Percentiles rank a stretch among this genome's conserved stretches.
Conservation (phyloP, 2,888 invertebrate genomes). For the Platerodrilus igneus region DNA sequence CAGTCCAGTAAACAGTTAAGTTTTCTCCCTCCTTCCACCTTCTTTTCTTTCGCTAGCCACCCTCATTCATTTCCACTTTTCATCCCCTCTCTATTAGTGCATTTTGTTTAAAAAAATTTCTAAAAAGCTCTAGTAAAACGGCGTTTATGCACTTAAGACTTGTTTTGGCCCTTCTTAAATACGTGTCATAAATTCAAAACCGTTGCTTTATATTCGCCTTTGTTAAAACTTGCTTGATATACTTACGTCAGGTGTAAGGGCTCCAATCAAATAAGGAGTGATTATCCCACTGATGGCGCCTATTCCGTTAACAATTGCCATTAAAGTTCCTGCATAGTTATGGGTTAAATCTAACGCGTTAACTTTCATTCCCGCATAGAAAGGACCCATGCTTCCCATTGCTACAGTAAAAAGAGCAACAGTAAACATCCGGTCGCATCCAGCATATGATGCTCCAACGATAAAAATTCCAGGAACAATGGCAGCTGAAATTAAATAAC, state of each 20-base stretch:
- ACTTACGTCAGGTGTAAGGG: constrained; percentile 58
- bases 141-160: no score
- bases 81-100: no score
- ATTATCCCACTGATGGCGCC: constrained; percentile 60
- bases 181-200: no score
- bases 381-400: constrained; percentile 66
- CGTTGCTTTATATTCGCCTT: no score
- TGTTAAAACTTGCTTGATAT: no score
- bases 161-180: no score
- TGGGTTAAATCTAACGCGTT: constrained; percentile 62
- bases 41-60: no score
- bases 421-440: constrained; percentile 53
- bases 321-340: constrained; percentile 61
- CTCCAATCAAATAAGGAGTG: constrained; percentile 57
- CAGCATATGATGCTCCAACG: constrained; percentile 59
- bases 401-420: constrained; percentile 55
- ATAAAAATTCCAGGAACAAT: constrained; percentile 59
- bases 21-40: no score
- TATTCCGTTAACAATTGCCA: constrained; percentile 60
- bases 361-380: constrained; percentile 64
- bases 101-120: no score
- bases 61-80: no score
- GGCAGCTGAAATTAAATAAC: constrained; percentile 50
- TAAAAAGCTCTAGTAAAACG: no score
- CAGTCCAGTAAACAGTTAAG: no score